phyloP scores from a whole-genome alignment of 1,140 invertebrate species.

The Drosophila ironensis region DNA sequence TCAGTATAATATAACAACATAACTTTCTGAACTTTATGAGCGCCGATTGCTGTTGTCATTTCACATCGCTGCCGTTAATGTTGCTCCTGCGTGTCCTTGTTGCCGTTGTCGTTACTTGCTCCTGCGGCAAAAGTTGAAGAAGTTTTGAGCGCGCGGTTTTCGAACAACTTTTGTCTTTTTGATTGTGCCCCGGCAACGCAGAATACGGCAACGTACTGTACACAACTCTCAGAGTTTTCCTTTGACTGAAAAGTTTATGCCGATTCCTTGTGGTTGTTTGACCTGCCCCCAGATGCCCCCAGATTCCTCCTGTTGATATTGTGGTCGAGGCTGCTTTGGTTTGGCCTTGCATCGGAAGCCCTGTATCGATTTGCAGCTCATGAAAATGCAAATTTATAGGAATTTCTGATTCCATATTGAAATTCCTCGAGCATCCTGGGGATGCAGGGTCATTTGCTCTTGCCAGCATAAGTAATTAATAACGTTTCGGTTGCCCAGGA shows the following conservation, averaged over 20 bases:
- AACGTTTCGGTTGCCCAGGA: constrained; percentile 21
- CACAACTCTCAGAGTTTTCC: constrained; percentile 28
- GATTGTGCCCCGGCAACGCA: constrained; percentile 46
- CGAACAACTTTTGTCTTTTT: constrained; percentile 54
- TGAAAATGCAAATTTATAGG: constrained; percentile 16
- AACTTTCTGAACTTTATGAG: constrained; percentile 55
- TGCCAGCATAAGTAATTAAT: constrained; percentile 40
- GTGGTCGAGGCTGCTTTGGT: not conserved
- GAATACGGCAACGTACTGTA: too few relatives aligned
- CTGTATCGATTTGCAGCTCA: constrained; percentile 25
- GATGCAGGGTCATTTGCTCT: not conserved
- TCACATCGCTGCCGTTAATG: constrained; percentile 43
- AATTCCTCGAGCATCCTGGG: constrained; percentile 5
- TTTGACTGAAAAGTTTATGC: constrained; percentile 33
- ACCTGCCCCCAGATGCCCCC: too few relatives aligned
- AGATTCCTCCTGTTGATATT: constrained; percentile 6
- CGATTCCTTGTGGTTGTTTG: constrained; percentile 33
- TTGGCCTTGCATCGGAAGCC: not conserved
- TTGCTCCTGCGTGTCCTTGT: constrained; percentile 26
- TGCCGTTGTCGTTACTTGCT: not conserved
- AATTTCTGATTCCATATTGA: not conserved
- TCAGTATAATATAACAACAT: constrained; percentile 56
- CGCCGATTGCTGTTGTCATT: constrained; percentile 61
- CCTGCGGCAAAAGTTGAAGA: constrained; percentile 51
- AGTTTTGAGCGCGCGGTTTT: constrained; percentile 56